Evolutionary conservation across 2,113 vertebrate species (phyloP).

Genomic region (Neopipo cinnamomea): DNA sequence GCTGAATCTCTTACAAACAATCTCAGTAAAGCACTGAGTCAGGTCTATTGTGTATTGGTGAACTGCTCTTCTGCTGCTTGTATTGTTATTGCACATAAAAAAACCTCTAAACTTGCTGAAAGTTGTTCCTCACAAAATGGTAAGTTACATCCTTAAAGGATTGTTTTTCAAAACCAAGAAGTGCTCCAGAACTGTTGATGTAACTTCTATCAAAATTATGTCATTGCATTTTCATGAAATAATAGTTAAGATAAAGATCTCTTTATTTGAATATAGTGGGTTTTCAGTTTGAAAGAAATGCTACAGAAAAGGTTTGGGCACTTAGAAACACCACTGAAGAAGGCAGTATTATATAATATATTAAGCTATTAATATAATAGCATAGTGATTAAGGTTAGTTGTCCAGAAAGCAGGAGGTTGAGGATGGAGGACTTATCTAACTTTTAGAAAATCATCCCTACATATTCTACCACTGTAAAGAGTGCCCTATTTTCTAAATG

Average conservation of each 20-base stretch:
- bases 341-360: background rate
- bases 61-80: background rate
- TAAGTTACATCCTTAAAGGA: background rate
- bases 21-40: background rate
- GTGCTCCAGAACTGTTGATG: background rate
- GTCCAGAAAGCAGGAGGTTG: background rate
- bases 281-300: background rate
- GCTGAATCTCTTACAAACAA: background rate
- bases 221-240: background rate
- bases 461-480: background rate
- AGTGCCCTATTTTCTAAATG: background rate
- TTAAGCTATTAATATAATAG: background rate
- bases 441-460: background rate
- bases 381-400: background rate
- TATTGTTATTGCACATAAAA: background rate
- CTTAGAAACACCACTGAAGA: background rate
- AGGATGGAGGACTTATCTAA: background rate
- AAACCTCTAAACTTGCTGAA: background rate
- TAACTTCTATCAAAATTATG: background rate
- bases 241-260: background rate
- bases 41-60: background rate
- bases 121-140: background rate
- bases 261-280: background rate
- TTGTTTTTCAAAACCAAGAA: background rate
- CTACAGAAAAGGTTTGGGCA: background rate